phyloP scores from a whole-genome alignment of 2,797 vertebrate genomes.

The Cirrhinus mrigala region DNA sequence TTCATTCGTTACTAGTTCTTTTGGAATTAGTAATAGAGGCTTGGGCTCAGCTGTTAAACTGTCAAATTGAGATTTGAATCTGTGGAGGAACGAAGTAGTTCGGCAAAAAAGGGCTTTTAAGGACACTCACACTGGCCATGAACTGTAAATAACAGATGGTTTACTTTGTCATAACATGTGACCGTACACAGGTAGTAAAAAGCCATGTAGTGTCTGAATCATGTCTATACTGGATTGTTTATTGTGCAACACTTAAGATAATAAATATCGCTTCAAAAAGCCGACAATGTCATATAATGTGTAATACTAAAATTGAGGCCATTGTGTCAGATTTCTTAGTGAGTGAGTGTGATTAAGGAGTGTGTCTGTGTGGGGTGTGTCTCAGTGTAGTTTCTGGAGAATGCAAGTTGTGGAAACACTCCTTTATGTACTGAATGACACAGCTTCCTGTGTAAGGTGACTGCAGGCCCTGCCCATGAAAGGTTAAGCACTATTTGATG shows the following conservation, averaged over 20 bases:
- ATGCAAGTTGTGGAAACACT: conserved; percentile 29
- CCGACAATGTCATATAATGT: neutral
- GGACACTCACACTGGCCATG: too few species aligned
- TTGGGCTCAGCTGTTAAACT: too few species aligned
- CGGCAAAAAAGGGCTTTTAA: too few species aligned
- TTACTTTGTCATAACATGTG: conserved; percentile 60
- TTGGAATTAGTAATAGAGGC: too few species aligned
- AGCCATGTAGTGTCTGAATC: conserved; percentile 53
- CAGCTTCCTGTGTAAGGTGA: conserved; percentile 23
- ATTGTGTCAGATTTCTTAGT: conserved; percentile 7
- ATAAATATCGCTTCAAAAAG: neutral
- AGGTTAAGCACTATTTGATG: conserved; percentile 4
- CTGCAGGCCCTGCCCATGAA: conserved; percentile 25
- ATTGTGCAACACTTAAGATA: too few species aligned
- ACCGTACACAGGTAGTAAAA: conserved; percentile 60
- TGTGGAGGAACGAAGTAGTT: too few species aligned
- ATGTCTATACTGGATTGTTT: conserved; percentile 9
- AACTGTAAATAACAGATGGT: conserved; percentile 61
- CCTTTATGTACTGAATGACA: conserved; percentile 38
- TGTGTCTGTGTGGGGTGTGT: conserved; percentile 45
- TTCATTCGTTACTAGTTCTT: too few species aligned
- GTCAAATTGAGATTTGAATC: too few species aligned
- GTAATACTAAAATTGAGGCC: neutral
- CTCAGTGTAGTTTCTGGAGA: conserved; percentile 14
- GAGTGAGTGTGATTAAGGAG: conserved; percentile 14